A percentile compares a stretch with the other conserved stretches of the same genome.
These are phyloP conservation scores for Brienomyrus longianalis DNA, from an alignment of 2,113 vertebrate genomes.

Conservation along the genomic window DNA sequence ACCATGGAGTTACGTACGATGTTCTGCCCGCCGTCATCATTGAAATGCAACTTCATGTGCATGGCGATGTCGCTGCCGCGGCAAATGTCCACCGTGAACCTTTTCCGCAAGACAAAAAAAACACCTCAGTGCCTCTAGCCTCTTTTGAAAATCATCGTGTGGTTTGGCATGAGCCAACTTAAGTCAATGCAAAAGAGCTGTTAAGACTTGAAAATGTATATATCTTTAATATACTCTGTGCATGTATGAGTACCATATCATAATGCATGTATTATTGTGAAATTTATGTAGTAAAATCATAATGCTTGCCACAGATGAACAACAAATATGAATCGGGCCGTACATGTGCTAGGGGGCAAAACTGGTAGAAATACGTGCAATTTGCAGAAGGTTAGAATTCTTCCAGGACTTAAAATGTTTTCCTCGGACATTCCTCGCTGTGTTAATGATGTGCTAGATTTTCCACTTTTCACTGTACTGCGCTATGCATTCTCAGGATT, in stretches of 20 bases:
- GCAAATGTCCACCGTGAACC: conserved; percentile 35
- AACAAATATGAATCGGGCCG: neutral
- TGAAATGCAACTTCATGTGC: conserved; percentile 42
- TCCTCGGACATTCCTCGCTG: neutral
- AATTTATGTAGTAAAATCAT: neutral
- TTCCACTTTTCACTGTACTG: neutral
- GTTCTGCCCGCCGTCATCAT: conserved; percentile 24
- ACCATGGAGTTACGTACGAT: conserved; percentile 39
- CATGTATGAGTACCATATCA: neutral
- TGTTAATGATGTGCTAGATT: neutral
- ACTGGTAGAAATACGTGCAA: neutral
- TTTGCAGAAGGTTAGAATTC: neutral
- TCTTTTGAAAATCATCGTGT: neutral
- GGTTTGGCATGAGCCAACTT: neutral
- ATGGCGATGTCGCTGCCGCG: conserved; percentile 35
- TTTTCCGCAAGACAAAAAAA: conserved; percentile 13
- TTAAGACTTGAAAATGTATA: neutral
- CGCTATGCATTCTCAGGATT: neutral
- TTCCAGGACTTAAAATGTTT: neutral
- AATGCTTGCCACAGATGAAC: neutral
- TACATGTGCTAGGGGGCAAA: neutral
- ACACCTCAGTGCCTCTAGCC: neutral
- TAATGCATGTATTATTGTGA: neutral
- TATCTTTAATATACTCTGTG: neutral
- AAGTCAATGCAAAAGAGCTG: neutral